These are phyloP conservation scores for Pluvianellus socialis DNA, from an alignment of 2,113 vertebrate genomes.

Conservation along the genomic window DNA sequence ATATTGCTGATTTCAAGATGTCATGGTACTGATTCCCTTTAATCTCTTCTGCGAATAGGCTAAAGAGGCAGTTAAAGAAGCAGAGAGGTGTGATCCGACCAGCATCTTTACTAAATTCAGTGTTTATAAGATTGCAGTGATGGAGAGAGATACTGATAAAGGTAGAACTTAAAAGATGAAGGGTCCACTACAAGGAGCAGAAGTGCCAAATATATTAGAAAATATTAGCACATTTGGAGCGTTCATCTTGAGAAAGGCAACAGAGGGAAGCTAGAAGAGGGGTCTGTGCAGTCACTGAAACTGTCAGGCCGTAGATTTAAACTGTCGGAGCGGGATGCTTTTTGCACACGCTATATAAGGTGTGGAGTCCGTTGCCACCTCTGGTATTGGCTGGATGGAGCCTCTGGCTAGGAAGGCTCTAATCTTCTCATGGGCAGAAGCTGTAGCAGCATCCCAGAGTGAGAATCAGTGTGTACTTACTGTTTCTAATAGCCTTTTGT, in stretches of 20 bases:
- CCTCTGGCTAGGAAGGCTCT: neutral
- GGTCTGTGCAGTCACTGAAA: neutral
- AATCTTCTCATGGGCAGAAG: neutral
- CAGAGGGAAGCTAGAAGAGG: neutral
- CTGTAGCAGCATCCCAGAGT: neutral
- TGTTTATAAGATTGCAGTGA: slow-evolving; percentile 86
- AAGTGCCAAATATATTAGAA: neutral
- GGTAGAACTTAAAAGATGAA: slow-evolving; percentile 66
- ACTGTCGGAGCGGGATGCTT: neutral
- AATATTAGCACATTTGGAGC: neutral
- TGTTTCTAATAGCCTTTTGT: neutral
- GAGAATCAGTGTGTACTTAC: neutral
- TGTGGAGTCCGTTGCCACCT: neutral
- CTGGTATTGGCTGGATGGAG: neutral
- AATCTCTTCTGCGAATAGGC: slow-evolving; percentile 76
- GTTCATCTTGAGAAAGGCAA: neutral
- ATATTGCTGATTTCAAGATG: neutral
- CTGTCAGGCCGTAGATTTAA: neutral
- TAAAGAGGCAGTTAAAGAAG: slow-evolving; percentile 84
- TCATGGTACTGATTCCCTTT: neutral
- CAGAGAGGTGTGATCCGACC: slow-evolving; percentile 81
- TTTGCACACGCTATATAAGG: neutral
- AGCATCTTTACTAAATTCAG: slow-evolving; percentile 89
- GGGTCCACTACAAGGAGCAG: neutral
- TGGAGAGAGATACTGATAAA: slow-evolving; percentile 78